Conservation (phyloP, 2,113 vertebrate species). For the cattle (Bos taurus) region DNA sequence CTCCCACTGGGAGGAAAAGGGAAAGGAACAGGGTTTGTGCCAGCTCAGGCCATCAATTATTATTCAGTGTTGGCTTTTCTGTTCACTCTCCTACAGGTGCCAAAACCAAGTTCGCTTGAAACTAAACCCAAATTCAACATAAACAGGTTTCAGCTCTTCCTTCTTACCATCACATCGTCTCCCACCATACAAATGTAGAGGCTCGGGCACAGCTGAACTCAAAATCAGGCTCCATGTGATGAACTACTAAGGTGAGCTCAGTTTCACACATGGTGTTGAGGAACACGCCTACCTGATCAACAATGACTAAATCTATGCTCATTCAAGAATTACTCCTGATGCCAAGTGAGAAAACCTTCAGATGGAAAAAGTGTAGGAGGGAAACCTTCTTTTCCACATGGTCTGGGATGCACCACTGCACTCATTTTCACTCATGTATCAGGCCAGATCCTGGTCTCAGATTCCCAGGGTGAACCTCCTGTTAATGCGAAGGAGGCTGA, state of each 20-base stretch:
- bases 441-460: slow-evolving; percentile 65
- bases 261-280: slow-evolving; percentile 46
- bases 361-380: slow-evolving; percentile 27
- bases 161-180: background rate
- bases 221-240: slow-evolving; percentile 55
- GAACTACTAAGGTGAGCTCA: slow-evolving; percentile 22
- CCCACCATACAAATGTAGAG: background rate
- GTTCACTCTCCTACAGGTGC: background rate
- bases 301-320: slow-evolving; percentile 53
- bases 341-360: slow-evolving; percentile 52
- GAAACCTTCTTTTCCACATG: slow-evolving; percentile 65
- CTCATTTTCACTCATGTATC: slow-evolving; percentile 56
- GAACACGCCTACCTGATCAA: slow-evolving; percentile 46
- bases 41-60: background rate
- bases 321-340: slow-evolving; percentile 57
- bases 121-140: background rate
- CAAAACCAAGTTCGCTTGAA: slow-evolving; percentile 6
- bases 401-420: background rate
- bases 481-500: background rate
- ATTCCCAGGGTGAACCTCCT: background rate
- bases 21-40: background rate
- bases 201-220: slow-evolving; percentile 33
- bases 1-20: background rate
- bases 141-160: background rate
- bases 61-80: background rate